Base-by-base conservation (phyloP, 2,888 invertebrate species). In the Polyommatus icarus region DNA sequence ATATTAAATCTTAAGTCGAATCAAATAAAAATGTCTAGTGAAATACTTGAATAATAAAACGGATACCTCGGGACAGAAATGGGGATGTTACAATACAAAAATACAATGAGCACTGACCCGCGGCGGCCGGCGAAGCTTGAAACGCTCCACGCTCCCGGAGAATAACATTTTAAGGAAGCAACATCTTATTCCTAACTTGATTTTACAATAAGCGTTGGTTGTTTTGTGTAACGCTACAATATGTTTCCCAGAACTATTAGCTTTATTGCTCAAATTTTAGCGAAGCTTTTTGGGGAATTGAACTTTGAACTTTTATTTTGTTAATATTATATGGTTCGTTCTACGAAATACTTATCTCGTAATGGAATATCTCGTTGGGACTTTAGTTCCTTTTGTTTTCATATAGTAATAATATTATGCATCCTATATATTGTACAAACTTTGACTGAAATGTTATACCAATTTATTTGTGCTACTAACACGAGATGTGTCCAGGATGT, bases 51-150 rank as follows among this genome's bases (percentile, higher is more conserved):
- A 77, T 73, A 77, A 77, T 77, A 77, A 77, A 77, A 77, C 75
- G 75, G 72, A 71, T 24, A 73, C 54, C 32, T 54, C 71, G 71
- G 73, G 77, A 73, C 59, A 57, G 40, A 77, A 77, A 77, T 77
- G 57, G 36, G 57, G 57, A 73, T 77, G 72, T 72, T 57, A 36
- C 72, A 72, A 73, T 40, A 73, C 73, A 77, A 72, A 77, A 77
- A 77, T 72, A 72, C 71, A 54, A 77, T 77, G 77, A 73, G 77
- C 77, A 73, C 73, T 73, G 77, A 77, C 72, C 77, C 77, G 77
- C 18, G 59, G 36, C 72, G 71, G 78, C 78, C 80, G 78, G 72
- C 76, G 50, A 36, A 78, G 78, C 79, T 71, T 78, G 79, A 79
- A 79, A 78, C 78, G 72, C 76, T 29, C 71, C 29, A 32, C 71